Evolutionary conservation across 2,888 invertebrate species (phyloP).

Genomic region (Eudasyphora cyanicolor): DNA sequence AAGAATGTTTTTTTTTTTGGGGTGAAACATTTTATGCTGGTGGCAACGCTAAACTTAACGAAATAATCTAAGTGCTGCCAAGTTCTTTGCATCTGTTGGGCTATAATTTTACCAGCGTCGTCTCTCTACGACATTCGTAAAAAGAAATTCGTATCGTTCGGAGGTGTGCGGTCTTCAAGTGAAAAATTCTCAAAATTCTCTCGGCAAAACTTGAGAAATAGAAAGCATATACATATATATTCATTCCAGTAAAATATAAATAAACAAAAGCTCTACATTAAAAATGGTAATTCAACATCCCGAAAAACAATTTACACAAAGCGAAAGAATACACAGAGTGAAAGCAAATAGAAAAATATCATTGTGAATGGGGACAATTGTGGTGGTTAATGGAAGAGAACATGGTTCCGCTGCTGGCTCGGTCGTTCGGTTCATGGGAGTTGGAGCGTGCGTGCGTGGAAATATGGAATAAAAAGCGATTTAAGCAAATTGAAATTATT

Average conservation of each 20-base stretch:
- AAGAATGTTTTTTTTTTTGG: too few species aligned
- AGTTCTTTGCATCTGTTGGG: conserved; percentile 36
- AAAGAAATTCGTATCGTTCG: conserved; percentile 74
- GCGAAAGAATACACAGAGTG: conserved; percentile 5
- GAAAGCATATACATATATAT: conserved; percentile 53
- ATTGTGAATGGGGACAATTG: conserved; percentile 52
- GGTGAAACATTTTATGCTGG: too few species aligned
- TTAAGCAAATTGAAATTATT: neutral
- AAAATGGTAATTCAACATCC: conserved; percentile 62
- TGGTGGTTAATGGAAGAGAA: conserved; percentile 25
- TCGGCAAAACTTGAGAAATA: conserved; percentile 38
- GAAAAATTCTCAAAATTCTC: conserved; percentile 26
- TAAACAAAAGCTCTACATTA: conserved; percentile 42
- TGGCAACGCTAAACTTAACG: conserved; percentile 55
- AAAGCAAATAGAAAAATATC: conserved; percentile 54
- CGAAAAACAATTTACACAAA: neutral
- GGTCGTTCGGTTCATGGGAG: conserved; percentile 27
- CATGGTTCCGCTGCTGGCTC: conserved; percentile 1
- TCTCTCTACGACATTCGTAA: conserved; percentile 77
- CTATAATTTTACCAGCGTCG: conserved; percentile 74
- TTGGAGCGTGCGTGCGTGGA: conserved; percentile 66
- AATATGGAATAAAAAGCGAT: conserved; percentile 6
- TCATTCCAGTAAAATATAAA: conserved; percentile 57
- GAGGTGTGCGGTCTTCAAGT: conserved; percentile 66
- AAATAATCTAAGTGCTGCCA: conserved; percentile 55